These are phyloP conservation scores for Lerema accius DNA, from an alignment of 1,140 invertebrate genomes.

Conservation along the genomic window DNA sequence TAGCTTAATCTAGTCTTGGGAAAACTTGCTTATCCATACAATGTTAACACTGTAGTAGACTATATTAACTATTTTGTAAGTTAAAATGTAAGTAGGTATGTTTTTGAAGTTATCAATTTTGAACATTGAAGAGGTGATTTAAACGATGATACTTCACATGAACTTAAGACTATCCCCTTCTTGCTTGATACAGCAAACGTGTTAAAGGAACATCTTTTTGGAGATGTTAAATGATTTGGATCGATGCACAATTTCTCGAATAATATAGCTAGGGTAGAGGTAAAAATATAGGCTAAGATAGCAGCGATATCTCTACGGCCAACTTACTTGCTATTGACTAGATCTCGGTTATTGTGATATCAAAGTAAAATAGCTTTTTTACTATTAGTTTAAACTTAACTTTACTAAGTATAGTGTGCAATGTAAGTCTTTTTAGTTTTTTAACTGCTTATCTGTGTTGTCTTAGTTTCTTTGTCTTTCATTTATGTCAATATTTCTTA, in stretches of 20 bases:
- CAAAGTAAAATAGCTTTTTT: constrained; percentile 23
- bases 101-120: constrained; percentile 51
- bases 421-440: neutral
- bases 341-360: constrained; percentile 23
- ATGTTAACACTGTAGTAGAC: constrained; percentile 63
- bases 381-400: constrained; percentile 15
- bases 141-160: constrained; percentile 17
- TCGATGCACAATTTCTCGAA: constrained; percentile 74
- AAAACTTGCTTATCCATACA: constrained; percentile 60
- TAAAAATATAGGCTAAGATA: constrained; percentile 63
- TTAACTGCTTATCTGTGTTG: neutral
- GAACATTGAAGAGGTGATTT: constrained; percentile 42
- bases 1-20: constrained; percentile 62
- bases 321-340: constrained; percentile 33
- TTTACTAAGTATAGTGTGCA: neutral
- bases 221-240: constrained; percentile 42
- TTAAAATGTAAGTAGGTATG: constrained; percentile 52
- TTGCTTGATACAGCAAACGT: neutral
- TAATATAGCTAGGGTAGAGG: constrained; percentile 74
- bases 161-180: constrained; percentile 25
- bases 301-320: constrained; percentile 45
- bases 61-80: constrained; percentile 69
- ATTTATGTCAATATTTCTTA: constrained; percentile 29
- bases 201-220: no score
- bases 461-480: constrained; percentile 12